phyloP scores from a whole-genome alignment of 2,113 vertebrate species.

The Colaptes auratus region DNA sequence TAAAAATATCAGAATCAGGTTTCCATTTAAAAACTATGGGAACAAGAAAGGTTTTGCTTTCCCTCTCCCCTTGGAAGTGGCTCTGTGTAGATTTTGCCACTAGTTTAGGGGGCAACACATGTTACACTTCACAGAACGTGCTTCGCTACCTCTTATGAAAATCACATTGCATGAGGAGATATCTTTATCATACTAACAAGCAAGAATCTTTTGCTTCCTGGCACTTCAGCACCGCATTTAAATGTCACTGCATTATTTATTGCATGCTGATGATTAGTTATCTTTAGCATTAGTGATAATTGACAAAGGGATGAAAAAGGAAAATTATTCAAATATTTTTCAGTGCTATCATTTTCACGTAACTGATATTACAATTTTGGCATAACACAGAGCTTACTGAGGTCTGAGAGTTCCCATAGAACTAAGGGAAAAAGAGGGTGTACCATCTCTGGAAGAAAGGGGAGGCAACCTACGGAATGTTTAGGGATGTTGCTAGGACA shows the following conservation, averaged over 20 bases:
- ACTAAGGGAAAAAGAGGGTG: too few species aligned
- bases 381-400: not conserved
- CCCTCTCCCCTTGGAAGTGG: not conserved
- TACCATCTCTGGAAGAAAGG: too few species aligned
- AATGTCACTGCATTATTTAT: not conserved
- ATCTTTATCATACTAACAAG: not conserved
- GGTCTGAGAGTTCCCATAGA: not conserved
- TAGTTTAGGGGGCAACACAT: not conserved
- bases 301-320: not conserved
- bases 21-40: not conserved
- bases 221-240: not conserved
- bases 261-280: not conserved
- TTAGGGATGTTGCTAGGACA: too few species aligned
- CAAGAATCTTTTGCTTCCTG: not conserved
- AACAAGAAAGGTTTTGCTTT: not conserved
- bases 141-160: not conserved
- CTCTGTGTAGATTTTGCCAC: not conserved
- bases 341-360: not conserved
- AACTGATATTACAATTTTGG: too few species aligned
- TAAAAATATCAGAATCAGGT: not conserved
- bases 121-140: not conserved
- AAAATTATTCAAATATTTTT: not conserved
- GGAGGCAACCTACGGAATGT: too few species aligned
- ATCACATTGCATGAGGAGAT: not conserved
- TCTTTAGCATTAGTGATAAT: not conserved